A percentile compares a stretch with the other conserved stretches of the same genome.
Evolutionary conservation across 2,113 vertebrate genomes (phyloP).

Genomic region (Cheilinus undulatus): DNA sequence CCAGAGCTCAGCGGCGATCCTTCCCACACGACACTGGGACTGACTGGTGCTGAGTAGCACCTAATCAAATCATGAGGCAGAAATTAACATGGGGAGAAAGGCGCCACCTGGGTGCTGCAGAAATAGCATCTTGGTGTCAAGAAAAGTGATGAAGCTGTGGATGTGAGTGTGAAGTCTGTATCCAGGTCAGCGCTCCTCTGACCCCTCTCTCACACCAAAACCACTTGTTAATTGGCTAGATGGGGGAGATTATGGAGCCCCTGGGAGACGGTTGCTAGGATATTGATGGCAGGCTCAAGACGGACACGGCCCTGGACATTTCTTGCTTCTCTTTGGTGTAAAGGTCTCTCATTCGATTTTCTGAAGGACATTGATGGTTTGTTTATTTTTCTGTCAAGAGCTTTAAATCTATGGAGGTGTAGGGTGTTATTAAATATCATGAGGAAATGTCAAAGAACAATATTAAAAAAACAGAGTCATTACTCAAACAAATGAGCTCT

Average conservation of each 20-base stretch:
- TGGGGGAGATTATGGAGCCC: conserved; percentile 65
- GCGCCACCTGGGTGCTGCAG: conserved; percentile 42
- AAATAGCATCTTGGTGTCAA: conserved; percentile 49
- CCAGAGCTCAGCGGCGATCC: conserved; percentile 14
- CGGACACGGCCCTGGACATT: conserved; percentile 38
- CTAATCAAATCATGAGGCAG: conserved; percentile 62
- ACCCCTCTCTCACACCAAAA: conserved; percentile 27
- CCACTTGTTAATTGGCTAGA: conserved; percentile 70
- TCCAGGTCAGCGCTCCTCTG: conserved; percentile 10
- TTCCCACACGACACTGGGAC: conserved; percentile 29
- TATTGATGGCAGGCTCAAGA: conserved; percentile 58
- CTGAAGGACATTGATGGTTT: not conserved
- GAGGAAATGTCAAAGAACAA: not conserved
- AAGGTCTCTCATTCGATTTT: conserved; percentile 51
- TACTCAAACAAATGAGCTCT: not conserved
- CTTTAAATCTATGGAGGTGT: conserved; percentile 2
- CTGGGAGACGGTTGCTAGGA: conserved; percentile 66
- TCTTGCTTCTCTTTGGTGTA: conserved; percentile 33
- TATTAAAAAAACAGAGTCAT: not conserved
- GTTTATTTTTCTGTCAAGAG: not conserved
- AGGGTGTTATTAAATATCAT: not conserved
- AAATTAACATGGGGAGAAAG: conserved; percentile 29
- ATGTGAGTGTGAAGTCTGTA: conserved; percentile 14
- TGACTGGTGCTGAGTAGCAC: conserved; percentile 44
- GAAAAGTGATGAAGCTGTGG: conserved; percentile 52